Evolutionary conservation across 2,797 vertebrate genomes (phyloP).

Genomic region (Percopsis omiscomaycus): DNA sequence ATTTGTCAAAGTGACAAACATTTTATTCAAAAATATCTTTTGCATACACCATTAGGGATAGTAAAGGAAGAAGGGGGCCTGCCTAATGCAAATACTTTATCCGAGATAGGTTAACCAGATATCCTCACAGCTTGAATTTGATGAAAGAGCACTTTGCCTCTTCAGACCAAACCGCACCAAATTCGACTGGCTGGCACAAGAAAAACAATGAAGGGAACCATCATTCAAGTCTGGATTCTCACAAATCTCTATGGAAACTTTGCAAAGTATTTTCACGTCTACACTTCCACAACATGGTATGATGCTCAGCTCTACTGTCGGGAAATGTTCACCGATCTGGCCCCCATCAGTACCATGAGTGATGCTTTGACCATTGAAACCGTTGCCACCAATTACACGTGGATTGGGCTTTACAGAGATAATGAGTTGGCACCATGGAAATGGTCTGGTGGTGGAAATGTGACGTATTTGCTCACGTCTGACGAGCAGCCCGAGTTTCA

Average conservation of each 20-base stretch:
- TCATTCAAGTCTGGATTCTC: slow-evolving; percentile 24
- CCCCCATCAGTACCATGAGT: neutral
- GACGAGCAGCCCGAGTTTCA: rapidly evolving
- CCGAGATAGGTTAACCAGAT: neutral
- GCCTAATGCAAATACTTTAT: slow-evolving; percentile 42
- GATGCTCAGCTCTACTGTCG: slow-evolving; percentile 40
- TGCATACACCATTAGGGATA: slow-evolving; percentile 16
- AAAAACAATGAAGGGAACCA: slow-evolving; percentile 21
- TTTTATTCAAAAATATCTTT: slow-evolving; percentile 7
- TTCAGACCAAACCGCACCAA: neutral
- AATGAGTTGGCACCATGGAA: neutral
- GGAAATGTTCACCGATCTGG: slow-evolving; percentile 41
- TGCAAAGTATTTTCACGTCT: slow-evolving; percentile 33
- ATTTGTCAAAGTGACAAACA: neutral
- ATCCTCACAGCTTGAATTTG: neutral
- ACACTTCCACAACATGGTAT: rapidly evolving
- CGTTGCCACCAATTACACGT: rapidly evolving
- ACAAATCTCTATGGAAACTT: slow-evolving; percentile 11
- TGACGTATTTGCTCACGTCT: slow-evolving; percentile 15
- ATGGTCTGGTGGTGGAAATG: slow-evolving; percentile 47
- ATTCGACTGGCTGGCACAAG: too few relatives aligned
- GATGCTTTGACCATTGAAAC: rapidly evolving
- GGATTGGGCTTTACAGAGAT: slow-evolving; percentile 42
- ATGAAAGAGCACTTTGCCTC: neutral
- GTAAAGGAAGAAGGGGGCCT: neutral